Evolutionary conservation across 2,113 vertebrate species (phyloP), one percentile per base, ranked within the genome.

Genomic region (Mohoua ochrocephala): DNA sequence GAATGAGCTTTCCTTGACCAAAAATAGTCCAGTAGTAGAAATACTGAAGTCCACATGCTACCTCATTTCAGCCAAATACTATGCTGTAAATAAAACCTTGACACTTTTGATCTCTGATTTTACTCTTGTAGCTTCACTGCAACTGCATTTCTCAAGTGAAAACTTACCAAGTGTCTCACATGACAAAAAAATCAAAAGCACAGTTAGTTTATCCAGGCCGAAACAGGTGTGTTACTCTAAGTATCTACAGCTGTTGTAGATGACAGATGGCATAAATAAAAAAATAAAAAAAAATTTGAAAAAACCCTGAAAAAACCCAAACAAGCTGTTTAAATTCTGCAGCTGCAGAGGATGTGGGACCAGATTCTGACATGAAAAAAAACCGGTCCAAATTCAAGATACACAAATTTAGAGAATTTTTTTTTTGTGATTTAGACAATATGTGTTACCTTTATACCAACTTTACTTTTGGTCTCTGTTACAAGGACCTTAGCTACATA

Each of bases 271-370:
- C 0, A 3, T 33, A 39, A 88, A 65, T 6, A 7, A 77, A 75
- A 80, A 18, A 45, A 24, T 15, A 5, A 31, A 19, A 26, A 10
- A 24, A 27, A 26, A 5, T 1, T 19, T 44, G 15, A n/a, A n/a
- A 39, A 31, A 76, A 47, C 10, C 44, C 1, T 20, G 12, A 44
- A 44, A 65, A 65, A 24, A 44, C 14, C 30, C 5, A 15, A 49
- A 54, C 19, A 42, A 6, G 6, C 13, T 53, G 15, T 85, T 85
- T 87, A 53, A 93, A 79, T 80, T 65, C 27, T 85, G 82, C 95
- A 96, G 90, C 87, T 96, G 95, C 82, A 94, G 75, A 96, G 95
- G 94, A 96, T 94, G 85, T 96, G 84, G 70, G 33, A 85, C 28
- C 15, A 91, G 53, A 49, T 56, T 89, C 44, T 89, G 44, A 52